Evolutionary conservation across 30 jellyfish, hydroid and myxozoan species (phyloP).

Genomic region (Hydractinia symbiolongicarpus): DNA sequence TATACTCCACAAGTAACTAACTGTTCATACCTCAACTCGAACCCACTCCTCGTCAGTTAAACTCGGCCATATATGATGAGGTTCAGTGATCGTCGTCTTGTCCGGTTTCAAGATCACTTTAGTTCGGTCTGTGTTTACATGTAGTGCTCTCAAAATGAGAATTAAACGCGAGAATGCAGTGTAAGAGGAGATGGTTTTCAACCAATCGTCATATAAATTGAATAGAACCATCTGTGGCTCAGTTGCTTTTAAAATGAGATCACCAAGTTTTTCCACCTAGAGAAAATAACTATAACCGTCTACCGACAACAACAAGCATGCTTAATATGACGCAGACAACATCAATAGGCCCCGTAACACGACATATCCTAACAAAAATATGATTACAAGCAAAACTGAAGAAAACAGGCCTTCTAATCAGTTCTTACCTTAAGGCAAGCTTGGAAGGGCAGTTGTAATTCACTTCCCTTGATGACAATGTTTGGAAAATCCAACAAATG

Average conservation of each 20-base stretch:
- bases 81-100: conserved; percentile 97
- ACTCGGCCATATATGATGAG: conserved; percentile 99
- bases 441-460: conserved; percentile 98
- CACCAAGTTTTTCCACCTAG: conserved; percentile 99
- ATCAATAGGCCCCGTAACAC: not conserved
- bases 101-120: conserved; percentile 98
- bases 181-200: conserved; percentile 96
- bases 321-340: not conserved
- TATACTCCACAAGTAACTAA: too few species aligned
- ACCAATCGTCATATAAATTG: conserved; percentile 99
- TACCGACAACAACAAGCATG: not conserved
- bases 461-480: conserved; percentile 99
- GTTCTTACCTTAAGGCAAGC: conserved; percentile 90
- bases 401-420: not conserved
- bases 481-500: conserved; percentile 99
- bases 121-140: conserved; percentile 98
- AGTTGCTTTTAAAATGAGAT: conserved; percentile 94
- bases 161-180: conserved; percentile 97
- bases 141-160: conserved; percentile 93
- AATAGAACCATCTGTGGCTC: conserved; percentile 99
- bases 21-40: conserved; percentile 72
- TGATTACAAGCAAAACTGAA: not conserved
- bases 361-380: not conserved
- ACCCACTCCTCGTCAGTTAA: conserved; percentile 99
- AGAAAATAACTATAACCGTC: not conserved